Percentiles rank a stretch among this genome's conserved stretches.
Conservation (phyloP, 1,140 invertebrate genomes). For the Coelopa frigida region DNA sequence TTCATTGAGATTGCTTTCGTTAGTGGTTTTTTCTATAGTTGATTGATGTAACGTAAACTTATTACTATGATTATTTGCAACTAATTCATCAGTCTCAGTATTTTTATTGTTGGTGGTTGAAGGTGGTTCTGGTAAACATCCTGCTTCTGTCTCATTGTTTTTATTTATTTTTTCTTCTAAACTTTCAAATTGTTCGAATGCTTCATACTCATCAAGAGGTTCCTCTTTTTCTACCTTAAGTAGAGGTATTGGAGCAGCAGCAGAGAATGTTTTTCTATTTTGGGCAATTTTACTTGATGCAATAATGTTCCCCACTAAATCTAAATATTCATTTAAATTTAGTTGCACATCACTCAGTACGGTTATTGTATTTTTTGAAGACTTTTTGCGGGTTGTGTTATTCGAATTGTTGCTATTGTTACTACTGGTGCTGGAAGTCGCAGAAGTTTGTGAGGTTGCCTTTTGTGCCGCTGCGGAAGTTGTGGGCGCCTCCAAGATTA, state of each 20-base stretch:
- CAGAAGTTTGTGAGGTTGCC: background rate
- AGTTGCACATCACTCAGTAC: slow-evolving; percentile 40
- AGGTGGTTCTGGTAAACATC: slow-evolving; percentile 15
- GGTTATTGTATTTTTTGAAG: slow-evolving; percentile 32
- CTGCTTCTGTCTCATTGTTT: too few relatives aligned
- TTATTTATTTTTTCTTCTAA: too few relatives aligned
- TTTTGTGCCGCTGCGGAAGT: slow-evolving; percentile 6
- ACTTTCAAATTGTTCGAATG: too few relatives aligned
- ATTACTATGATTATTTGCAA: slow-evolving; percentile 15
- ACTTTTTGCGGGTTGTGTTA: slow-evolving; percentile 2
- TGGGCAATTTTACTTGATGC: slow-evolving; percentile 35
- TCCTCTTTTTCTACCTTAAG: slow-evolving; percentile 41
- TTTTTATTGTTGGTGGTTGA: slow-evolving; percentile 12
- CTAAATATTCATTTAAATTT: slow-evolving; percentile 40
- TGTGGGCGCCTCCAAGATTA: background rate
- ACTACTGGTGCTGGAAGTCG: background rate
- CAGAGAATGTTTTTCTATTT: slow-evolving; percentile 22
- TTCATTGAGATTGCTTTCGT: background rate
- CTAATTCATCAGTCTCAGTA: slow-evolving; percentile 16
- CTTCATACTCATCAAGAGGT: slow-evolving; percentile 31
- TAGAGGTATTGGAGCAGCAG: slow-evolving; percentile 30
- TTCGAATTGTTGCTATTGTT: background rate
- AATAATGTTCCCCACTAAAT: slow-evolving; percentile 40
- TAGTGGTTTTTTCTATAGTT: slow-evolving; percentile 1
- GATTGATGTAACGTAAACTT: slow-evolving; percentile 6